phyloP scores from a whole-genome alignment of 2,888 invertebrate genomes.

The Tetragonisca angustula region DNA sequence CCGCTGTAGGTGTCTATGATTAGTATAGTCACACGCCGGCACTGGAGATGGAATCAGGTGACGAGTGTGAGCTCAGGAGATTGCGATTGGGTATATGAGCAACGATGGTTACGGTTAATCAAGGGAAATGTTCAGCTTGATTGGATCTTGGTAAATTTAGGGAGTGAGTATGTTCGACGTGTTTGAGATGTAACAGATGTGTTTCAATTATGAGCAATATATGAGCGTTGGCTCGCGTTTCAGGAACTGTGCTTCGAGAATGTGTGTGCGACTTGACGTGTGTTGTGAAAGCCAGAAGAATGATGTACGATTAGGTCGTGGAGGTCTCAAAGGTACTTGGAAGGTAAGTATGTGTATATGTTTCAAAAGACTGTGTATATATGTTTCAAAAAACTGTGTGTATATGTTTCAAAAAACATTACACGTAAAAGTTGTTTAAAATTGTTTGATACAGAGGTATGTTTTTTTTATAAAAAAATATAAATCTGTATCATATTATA shows the following conservation, averaged over 20 bases:
- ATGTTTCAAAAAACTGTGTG: too few species aligned
- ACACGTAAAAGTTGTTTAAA: too few species aligned
- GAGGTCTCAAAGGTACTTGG: too few species aligned
- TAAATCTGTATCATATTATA: too few species aligned
- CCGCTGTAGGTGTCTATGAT: neutral
- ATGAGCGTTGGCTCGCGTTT: neutral
- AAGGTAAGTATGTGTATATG: too few species aligned
- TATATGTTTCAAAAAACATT: too few species aligned
- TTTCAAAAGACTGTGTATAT: too few species aligned
- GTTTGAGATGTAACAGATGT: neutral
- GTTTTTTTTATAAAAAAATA: too few species aligned
- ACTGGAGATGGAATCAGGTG: neutral
- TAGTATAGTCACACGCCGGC: neutral
- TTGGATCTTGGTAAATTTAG: neutral
- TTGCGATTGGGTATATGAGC: neutral
- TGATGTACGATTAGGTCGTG: neutral
- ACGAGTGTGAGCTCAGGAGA: conserved; percentile 1
- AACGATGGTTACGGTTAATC: neutral
- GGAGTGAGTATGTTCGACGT: neutral
- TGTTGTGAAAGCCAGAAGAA: neutral
- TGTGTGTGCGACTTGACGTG: neutral
- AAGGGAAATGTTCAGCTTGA: neutral
- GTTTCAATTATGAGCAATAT: neutral
- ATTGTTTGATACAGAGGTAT: too few species aligned
- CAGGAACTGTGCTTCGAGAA: neutral